Evolutionary conservation across 2,113 vertebrate genomes (phyloP), one percentile per base, ranked within the genome.

Genomic region (Sakesphorus luctuosus): DNA sequence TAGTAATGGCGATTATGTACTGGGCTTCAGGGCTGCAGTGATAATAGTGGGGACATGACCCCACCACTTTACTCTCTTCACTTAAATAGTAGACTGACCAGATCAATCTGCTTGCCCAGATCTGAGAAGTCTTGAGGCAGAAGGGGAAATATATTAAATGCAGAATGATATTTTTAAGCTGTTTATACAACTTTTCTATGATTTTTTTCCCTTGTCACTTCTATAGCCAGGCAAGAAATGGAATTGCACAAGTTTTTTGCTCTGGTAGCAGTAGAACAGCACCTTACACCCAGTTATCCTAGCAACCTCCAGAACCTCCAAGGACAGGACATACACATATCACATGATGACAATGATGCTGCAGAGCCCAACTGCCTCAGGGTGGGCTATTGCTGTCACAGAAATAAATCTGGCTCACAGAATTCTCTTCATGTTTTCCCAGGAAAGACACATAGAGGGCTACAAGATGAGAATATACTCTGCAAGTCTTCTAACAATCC

Each of bases 1-100:
- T 26, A 29, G 5, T 3, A 62, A 18, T 14, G 18, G 24, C 31
- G 40, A 11, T 49, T 5, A 13, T 0, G 3, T n/a, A 10, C 23
- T n/a, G 20, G 16, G 9, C 12, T 33, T 23, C 35, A 35, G 13
- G 36, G 38, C 31, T 56, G 35, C 26, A 31, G 25, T 18, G 20
- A 14, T 69, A 33, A 31, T 13, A 36, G 19, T 3, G 10, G 33
- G 31, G n/a, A 24, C 23, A n/a, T 53, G 17, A 58, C 13, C 10
- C 6, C 28, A 40, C 10, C 80, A 28, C 18, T 38, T 49, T 36
- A 33, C 24, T 56, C 26, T 26, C 43, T 43, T 63, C 18, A 13
- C 10, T 80, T 52, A 26, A 38, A 38, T 4, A 4, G 23, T 29
- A 40, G 29, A 3, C 72, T 52, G 24, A 46, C 15, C 1, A 2